Percentiles rank a stretch among this genome's conserved stretches.
phyloP scores from a whole-genome alignment of 2,797 vertebrate species.

The Oryzias sinensis region DNA sequence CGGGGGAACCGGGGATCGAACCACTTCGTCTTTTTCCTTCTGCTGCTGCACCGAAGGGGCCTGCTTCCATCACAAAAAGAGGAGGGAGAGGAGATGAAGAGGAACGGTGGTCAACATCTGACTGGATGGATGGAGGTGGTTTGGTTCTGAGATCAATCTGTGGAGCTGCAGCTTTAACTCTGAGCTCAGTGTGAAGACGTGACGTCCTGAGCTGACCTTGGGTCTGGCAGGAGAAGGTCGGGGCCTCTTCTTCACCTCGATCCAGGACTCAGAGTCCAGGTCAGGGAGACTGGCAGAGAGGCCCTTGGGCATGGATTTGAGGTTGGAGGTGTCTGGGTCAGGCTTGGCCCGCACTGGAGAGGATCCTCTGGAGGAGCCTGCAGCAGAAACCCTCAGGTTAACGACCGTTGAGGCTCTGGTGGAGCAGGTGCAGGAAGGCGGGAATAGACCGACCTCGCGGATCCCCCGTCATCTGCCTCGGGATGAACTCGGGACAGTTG shows the following conservation, averaged over 20 bases:
- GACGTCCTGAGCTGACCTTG: constrained; percentile 76
- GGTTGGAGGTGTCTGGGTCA: constrained; percentile 86
- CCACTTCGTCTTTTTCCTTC: constrained; percentile 62
- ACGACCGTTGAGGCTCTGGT: too few relatives aligned
- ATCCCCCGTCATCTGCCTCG: constrained; percentile 84
- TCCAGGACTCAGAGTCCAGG: constrained; percentile 96
- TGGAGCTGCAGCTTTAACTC: background rate
- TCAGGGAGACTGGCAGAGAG: constrained; percentile 95
- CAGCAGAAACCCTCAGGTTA: constrained; percentile 34
- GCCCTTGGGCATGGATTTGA: constrained; percentile 96
- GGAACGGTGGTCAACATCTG: background rate
- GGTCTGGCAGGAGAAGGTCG: constrained; percentile 89
- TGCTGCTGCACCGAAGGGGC: constrained; percentile 59
- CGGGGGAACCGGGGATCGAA: constrained; percentile 49
- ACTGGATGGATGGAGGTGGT: background rate
- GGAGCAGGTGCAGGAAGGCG: too few relatives aligned
- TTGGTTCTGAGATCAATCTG: background rate
- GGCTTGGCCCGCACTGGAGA: constrained; percentile 78
- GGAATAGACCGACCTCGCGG: constrained; percentile 46
- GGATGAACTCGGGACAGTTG: constrained; percentile 95
- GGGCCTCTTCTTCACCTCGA: constrained; percentile 97
- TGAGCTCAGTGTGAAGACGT: background rate
- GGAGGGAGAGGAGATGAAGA: constrained; percentile 1
- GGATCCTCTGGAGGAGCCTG: constrained; percentile 81
- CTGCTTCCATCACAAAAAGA: constrained; percentile 46